Conservation (phyloP, 2,797 vertebrate species). For the Cossypha heuglini region DNA sequence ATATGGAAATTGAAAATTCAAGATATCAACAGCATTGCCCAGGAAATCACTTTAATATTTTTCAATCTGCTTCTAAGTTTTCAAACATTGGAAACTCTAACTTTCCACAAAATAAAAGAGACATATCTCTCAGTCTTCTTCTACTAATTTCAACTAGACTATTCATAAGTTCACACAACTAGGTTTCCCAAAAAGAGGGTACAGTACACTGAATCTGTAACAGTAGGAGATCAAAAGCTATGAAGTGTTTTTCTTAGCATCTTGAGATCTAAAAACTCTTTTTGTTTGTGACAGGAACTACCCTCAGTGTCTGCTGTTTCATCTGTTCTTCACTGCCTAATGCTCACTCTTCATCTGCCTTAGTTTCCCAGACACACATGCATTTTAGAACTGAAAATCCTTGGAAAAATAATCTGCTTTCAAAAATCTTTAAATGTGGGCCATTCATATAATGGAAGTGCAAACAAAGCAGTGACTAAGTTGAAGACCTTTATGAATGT, state of each 20-base stretch:
- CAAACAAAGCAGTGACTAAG: background rate
- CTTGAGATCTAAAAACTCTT: background rate
- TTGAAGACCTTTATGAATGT: background rate
- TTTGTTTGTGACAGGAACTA: background rate
- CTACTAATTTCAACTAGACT: background rate
- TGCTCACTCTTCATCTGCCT: background rate
- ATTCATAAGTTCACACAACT: background rate
- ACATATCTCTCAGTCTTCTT: background rate
- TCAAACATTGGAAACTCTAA: background rate
- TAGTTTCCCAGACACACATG: background rate
- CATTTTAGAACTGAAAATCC: background rate
- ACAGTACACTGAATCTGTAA: background rate
- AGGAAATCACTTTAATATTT: background rate
- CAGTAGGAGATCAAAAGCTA: background rate
- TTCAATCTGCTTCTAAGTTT: background rate
- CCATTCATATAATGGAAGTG: accelerated
- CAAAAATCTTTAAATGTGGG: background rate
- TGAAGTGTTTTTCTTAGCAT: background rate
- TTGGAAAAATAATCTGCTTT: background rate
- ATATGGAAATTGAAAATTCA: background rate
- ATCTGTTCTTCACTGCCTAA: background rate
- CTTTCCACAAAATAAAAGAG: background rate
- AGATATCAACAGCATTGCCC: background rate
- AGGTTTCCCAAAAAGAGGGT: background rate
- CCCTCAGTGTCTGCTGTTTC: background rate